These are phyloP conservation scores for Latrodectus hesperus DNA, from an alignment of 2,888 invertebrate species.

Conservation along the genomic window DNA sequence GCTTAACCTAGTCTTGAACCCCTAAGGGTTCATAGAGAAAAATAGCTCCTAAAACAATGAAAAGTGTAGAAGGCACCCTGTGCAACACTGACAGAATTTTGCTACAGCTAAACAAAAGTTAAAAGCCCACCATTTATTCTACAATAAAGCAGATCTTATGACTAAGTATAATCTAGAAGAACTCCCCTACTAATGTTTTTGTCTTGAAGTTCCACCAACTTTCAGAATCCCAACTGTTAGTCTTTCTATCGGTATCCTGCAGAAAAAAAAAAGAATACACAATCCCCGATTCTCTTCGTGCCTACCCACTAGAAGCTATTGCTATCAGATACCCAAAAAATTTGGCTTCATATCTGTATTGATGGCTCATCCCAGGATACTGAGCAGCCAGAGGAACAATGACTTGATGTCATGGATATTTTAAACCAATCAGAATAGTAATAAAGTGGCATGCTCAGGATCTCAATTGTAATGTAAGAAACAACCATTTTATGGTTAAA, in stretches of 20 bases:
- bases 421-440: too few species aligned
- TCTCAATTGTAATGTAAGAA: too few species aligned
- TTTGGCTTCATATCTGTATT: background rate
- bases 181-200: background rate
- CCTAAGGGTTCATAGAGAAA: background rate
- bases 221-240: background rate
- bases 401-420: too few species aligned
- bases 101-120: background rate
- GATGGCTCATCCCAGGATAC: background rate
- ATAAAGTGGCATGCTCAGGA: too few species aligned
- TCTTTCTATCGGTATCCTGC: background rate
- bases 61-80: background rate
- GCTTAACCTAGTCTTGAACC: background rate
- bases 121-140: slow-evolving; percentile 3
- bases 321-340: background rate
- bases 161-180: background rate
- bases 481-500: too few species aligned
- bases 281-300: background rate
- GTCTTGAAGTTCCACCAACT: background rate
- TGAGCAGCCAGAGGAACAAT: too few species aligned
- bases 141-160: slow-evolving; percentile 1
- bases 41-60: background rate
- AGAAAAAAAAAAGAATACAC: background rate
- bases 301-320: background rate
- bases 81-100: background rate